Evolutionary conservation across 2,113 vertebrate species (phyloP).

Genomic region (Chloropsis cyanopogon): DNA sequence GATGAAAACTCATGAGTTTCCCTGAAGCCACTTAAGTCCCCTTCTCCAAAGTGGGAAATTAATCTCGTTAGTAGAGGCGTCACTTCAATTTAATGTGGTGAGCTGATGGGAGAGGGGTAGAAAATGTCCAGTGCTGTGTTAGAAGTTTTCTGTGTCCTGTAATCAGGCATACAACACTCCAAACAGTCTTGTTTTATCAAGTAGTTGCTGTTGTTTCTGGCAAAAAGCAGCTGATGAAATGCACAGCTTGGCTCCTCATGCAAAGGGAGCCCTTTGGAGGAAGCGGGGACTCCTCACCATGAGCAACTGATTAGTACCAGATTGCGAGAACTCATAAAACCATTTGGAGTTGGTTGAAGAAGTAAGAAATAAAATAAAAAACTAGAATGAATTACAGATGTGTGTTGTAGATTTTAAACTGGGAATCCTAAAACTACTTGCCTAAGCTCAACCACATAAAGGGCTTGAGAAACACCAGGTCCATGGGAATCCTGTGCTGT

Average conservation of each 20-base stretch:
- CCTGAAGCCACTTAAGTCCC: background rate
- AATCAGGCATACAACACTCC: background rate
- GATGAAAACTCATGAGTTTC: background rate
- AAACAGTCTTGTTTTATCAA: background rate
- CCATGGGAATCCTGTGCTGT: constrained; percentile 47
- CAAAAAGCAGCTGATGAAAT: background rate
- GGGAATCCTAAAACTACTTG: constrained; percentile 36
- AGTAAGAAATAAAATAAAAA: constrained; percentile 23
- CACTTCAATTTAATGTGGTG: background rate
- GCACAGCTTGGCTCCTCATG: background rate
- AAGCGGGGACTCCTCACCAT: constrained; percentile 16
- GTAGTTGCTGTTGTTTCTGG: constrained; percentile 6
- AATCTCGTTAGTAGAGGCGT: background rate
- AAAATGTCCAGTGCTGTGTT: background rate
- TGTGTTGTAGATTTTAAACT: background rate
- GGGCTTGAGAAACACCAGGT: constrained; percentile 43
- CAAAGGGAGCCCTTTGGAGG: background rate
- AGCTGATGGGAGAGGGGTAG: background rate
- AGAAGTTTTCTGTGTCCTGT: background rate
- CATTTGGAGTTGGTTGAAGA: background rate
- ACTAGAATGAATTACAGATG: constrained; percentile 37
- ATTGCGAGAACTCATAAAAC: background rate
- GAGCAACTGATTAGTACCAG: constrained; percentile 7
- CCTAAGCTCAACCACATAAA: constrained; percentile 29
- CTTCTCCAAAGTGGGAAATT: background rate